Base-by-base conservation (phyloP, 1,140 invertebrate genomes). In the Apis laboriosa region DNA sequence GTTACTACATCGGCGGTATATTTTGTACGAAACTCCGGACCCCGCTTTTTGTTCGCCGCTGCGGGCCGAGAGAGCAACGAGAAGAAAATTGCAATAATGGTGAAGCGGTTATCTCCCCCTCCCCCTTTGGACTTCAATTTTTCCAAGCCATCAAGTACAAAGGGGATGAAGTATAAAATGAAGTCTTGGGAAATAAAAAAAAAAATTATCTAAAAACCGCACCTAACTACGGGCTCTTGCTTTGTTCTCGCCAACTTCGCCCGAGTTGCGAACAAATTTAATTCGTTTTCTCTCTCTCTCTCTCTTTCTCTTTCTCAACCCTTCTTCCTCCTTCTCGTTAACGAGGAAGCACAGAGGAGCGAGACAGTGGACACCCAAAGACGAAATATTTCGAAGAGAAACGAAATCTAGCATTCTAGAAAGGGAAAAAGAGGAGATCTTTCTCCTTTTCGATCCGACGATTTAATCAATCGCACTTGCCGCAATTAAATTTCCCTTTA, bases 401-500 rank as follows among this genome's bases (percentile, higher is more conserved):
- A 67, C 55, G n/a, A 66, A 56, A 67, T 56, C 74, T 53, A 34
- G n/a, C 51, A 19, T 28, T 11, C n/a, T 9, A 12, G 19, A 56
- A 13, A 12, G 9, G 28, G 12, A 8, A 21, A 28, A 34, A 12
- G 13, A 15, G 17, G 28, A 8, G 21, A 55, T 49, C 53, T n/a
- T 81, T 60, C 77, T 81, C 78, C 84, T 87, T 63, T 28, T 15
- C 55, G 13, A 83, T 17, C 74, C 49, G 3, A 56, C n/a, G 75
- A 60, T 64, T 88, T 76, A 77, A 88, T 88, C 87, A 79, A 86
- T 88, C 86, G 86, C 79, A 88, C 86, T 88, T 80, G 86, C 63
- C n/a, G 68, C 86, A 86, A 88, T 88, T 86, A 88, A 88, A 88
- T 88, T 88, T 76, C 86, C 75, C 86, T 78, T 88, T 88, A 88